These are phyloP conservation scores for Hephaestus fuliginosus DNA, from an alignment of 2,797 vertebrate genomes.

Conservation along the genomic window DNA sequence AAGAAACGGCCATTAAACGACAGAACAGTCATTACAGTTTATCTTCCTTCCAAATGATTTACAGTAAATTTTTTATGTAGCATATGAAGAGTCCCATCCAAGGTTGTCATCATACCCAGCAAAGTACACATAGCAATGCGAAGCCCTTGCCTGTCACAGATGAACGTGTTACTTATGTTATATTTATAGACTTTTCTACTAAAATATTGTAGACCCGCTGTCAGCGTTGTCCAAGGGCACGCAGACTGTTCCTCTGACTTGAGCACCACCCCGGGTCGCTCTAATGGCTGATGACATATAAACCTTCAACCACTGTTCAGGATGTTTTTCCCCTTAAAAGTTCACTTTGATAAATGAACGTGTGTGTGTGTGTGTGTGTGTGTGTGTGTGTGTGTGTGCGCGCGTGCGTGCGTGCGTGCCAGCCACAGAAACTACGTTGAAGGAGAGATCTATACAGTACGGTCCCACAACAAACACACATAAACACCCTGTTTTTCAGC, in stretches of 20 bases:
- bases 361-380: not conserved
- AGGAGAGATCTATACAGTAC: constrained; percentile 32
- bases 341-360: constrained; percentile 71
- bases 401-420: too few species aligned
- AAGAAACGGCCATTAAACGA: not conserved
- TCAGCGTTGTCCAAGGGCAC: constrained; percentile 61
- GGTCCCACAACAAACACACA: constrained; percentile 18
- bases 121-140: not conserved
- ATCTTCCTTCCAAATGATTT: not conserved
- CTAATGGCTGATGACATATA: constrained; percentile 69
- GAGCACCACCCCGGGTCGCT: constrained; percentile 38
- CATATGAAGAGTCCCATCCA: not conserved
- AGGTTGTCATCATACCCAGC: not conserved
- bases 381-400: constrained; percentile 9
- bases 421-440: constrained; percentile 24
- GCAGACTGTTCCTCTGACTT: constrained; percentile 40
- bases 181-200: constrained; percentile 55
- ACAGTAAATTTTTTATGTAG: not conserved
- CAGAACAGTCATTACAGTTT: not conserved
- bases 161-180: constrained; percentile 30
- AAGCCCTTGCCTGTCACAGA: constrained; percentile 1
- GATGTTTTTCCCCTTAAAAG: constrained; percentile 60
- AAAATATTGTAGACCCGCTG: constrained; percentile 28
- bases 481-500: constrained; percentile 10
- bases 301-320: constrained; percentile 62